phyloP scores from a whole-genome alignment of 2,113 vertebrate species.

The Parus major region DNA sequence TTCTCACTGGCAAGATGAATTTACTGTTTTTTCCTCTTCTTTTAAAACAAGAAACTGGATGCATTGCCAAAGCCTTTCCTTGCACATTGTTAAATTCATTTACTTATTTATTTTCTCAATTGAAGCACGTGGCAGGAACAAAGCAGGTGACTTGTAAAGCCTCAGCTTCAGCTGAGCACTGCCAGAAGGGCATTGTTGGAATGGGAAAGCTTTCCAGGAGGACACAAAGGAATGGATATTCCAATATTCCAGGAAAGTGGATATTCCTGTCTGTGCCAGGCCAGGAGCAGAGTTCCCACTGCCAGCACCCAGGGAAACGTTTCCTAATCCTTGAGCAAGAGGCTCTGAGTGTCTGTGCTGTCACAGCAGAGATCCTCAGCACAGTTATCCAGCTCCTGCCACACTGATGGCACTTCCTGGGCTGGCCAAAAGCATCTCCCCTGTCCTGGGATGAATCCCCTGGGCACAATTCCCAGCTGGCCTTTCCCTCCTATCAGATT shows the following conservation, averaged over 20 bases:
- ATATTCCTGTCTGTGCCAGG: neutral
- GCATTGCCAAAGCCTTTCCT: neutral
- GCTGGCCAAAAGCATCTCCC: neutral
- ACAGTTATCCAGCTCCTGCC: neutral
- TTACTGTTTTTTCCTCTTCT: neutral
- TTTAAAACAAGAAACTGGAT: neutral
- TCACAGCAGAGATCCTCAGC: neutral
- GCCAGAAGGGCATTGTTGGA: neutral
- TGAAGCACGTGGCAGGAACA: neutral
- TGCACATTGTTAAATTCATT: rapidly evolving
- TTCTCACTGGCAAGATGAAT: neutral
- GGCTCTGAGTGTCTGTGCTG: neutral
- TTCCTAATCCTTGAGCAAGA: neutral
- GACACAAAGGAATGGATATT: rapidly evolving
- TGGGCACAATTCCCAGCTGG: neutral
- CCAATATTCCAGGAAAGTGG: too few species aligned
- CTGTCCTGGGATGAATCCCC: neutral
- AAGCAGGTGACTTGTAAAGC: neutral
- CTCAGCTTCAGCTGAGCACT: neutral
- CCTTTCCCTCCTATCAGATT: neutral
- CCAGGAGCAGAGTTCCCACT: neutral
- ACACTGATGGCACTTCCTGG: neutral
- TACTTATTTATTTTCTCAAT: neutral
- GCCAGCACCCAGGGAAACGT: neutral
- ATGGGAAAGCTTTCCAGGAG: neutral